Evolutionary conservation across 2,113 vertebrate genomes (phyloP).

Genomic region (Phaethornis superciliosus): DNA sequence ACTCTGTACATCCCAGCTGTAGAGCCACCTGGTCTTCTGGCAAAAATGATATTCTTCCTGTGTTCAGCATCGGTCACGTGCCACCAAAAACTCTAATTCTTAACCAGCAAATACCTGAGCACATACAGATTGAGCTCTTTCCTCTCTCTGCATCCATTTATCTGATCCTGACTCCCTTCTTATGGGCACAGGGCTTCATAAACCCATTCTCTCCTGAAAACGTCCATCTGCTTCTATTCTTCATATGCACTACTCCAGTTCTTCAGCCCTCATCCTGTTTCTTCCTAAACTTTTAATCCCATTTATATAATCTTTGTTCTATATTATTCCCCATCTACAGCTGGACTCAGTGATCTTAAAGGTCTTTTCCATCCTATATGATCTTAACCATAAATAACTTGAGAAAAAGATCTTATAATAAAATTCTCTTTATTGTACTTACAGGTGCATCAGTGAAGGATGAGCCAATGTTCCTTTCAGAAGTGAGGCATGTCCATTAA

Average conservation of each 20-base stretch:
- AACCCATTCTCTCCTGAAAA: neutral
- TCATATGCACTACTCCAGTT: neutral
- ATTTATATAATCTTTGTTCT: neutral
- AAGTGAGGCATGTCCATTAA: neutral
- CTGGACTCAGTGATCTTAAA: too few species aligned
- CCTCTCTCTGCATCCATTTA: neutral
- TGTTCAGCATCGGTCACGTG: too few species aligned
- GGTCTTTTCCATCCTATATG: too few species aligned
- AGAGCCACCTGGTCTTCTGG: too few species aligned
- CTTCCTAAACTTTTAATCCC: neutral
- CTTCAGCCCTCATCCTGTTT: neutral
- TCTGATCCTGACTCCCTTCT: neutral
- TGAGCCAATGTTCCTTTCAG: neutral
- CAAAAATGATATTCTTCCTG: neutral
- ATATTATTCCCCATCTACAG: neutral
- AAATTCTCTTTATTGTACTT: neutral
- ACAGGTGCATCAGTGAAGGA: neutral
- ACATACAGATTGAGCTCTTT: neutral
- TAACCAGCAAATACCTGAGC: too few species aligned
- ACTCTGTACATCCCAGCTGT: accelerated
- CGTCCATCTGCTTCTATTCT: neutral
- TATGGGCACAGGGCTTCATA: neutral
- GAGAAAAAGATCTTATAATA: neutral
- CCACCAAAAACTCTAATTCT: neutral
- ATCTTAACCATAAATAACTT: neutral